Conservation (phyloP, 2,888 invertebrate species). For the Dryobotodes eremita region DNA sequence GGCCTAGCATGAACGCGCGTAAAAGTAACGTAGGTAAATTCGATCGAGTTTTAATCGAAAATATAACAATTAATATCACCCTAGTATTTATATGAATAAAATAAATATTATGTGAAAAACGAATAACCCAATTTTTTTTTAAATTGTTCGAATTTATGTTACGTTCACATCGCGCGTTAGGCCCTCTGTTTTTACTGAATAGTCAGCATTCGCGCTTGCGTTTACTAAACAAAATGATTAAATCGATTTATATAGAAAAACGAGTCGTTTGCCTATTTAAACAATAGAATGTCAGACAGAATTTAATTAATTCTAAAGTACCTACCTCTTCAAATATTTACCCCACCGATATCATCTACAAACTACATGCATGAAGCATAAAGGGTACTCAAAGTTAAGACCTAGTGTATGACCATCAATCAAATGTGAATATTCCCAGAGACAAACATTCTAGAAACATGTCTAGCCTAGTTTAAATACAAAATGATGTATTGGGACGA, state of each 20-base stretch:
- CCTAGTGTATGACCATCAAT: slow-evolving; percentile 3
- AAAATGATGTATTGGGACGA: slow-evolving; percentile 35
- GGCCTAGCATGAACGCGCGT: neutral
- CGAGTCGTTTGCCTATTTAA: no score
- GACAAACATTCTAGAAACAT: slow-evolving; percentile 4
- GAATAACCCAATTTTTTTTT: neutral
- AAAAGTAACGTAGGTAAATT: neutral
- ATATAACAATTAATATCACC: neutral
- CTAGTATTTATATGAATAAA: neutral
- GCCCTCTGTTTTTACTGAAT: neutral
- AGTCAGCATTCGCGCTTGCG: neutral
- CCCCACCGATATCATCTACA: neutral
- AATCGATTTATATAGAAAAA: neutral
- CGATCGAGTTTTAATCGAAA: neutral
- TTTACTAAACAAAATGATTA: neutral
- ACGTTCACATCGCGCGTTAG: neutral
- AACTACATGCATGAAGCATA: neutral
- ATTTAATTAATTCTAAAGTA: slow-evolving; percentile 5
- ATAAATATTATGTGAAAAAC: neutral
- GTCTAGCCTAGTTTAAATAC: slow-evolving; percentile 16
- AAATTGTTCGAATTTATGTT: neutral
- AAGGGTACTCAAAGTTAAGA: neutral
- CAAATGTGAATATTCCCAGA: slow-evolving; percentile 10
- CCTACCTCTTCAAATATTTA: neutral
- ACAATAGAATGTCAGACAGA: neutral